Base-by-base conservation (phyloP, 2,888 invertebrate genomes). In the Lasioglossum figueresi region DNA sequence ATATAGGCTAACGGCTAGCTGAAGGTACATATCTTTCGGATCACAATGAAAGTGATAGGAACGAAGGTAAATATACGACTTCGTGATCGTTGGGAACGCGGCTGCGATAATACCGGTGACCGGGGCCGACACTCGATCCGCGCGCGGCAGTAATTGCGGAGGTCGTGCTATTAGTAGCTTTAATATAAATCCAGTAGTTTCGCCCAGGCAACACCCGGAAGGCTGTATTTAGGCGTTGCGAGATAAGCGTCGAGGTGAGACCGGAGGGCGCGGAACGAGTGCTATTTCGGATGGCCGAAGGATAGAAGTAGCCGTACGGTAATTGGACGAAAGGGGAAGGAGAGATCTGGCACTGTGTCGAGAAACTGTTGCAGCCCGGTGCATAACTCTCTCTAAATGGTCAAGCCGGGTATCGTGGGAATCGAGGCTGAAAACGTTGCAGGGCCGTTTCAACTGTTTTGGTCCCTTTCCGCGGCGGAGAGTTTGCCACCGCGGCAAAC, bases 361-460 rank as follows among this genome's bases (percentile, higher is more conserved):
- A 76, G 75, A 80, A 78, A 52, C 70, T 70, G 48, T 80, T 78
- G 76, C 82, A 56, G 82, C 76, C 76, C 56, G 77, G 68, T 75
- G 74, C 72, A 85, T 73, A 79, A 76, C 79, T 83, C 66, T 74
- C 79, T 86, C 31, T 79, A 79, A 78, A 86, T 81, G 79, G 83
- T 88, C 74, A 82, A 83, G 79, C 75, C 43, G 45, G 80, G 73
- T 82, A 78, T 79, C 86, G 84, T 89, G 88, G 81, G 89, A 89
- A 89, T 86, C 82, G 82, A 82, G 80, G 76, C 70, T 79, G 84
- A 80, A 79, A 89, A 79, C 34, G 63, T 76, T 37, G 52, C 75
- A 43, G 48, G n/a, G 45, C 37, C 23, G 70, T 16, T 27, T 27
- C 59, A 59, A n/a, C 16, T 52, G 71, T 82, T 75, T 52, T 1